These are phyloP conservation scores for Reticulitermes lucifugus DNA, from an alignment of 2,888 invertebrate species.

Conservation along the genomic window DNA sequence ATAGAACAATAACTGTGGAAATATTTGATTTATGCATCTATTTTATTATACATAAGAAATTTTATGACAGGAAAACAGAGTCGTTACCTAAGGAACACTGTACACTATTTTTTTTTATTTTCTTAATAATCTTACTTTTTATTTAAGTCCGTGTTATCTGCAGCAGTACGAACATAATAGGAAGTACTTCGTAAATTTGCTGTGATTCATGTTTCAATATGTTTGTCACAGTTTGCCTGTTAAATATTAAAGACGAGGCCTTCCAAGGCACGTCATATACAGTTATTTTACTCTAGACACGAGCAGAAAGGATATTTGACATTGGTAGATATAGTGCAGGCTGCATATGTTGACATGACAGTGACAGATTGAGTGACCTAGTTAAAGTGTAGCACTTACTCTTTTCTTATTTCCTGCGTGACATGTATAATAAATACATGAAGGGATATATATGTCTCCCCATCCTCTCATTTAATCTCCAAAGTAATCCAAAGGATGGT, in stretches of 20 bases:
- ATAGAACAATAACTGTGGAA: background rate
- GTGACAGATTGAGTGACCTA: background rate
- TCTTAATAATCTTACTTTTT: background rate
- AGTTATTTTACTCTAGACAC: background rate
- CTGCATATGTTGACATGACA: background rate
- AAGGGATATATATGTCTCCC: too few species aligned
- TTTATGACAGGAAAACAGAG: constrained; percentile 1
- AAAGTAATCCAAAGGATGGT: too few species aligned
- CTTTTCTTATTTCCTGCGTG: too few species aligned
- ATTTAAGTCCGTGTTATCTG: background rate
- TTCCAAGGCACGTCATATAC: background rate
- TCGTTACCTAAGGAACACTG: background rate
- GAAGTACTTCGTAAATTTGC: background rate
- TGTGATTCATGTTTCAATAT: background rate
- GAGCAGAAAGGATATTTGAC: background rate
- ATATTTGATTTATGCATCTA: background rate
- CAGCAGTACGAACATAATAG: background rate
- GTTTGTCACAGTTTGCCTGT: background rate
- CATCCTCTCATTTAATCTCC: too few species aligned
- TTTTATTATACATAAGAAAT: background rate
- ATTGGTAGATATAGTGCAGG: too few species aligned
- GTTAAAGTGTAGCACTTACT: too few species aligned
- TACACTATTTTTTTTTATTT: background rate
- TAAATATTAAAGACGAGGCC: background rate
- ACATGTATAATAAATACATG: too few species aligned